These are phyloP conservation scores for Nettapus auritus DNA, from an alignment of 2,113 vertebrate species.

Conservation along the genomic window DNA sequence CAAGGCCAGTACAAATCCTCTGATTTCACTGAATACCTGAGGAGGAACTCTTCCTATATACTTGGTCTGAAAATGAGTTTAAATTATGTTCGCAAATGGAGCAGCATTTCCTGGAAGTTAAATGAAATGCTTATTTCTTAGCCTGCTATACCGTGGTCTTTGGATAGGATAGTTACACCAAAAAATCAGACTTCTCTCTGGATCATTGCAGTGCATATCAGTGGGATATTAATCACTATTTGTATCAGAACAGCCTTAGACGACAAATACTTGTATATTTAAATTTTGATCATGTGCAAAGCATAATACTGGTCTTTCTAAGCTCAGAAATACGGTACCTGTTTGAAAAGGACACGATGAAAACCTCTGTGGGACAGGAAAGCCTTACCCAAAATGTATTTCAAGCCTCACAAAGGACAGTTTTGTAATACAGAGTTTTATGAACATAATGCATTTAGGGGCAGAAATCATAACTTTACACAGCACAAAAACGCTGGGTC, in stretches of 20 bases:
- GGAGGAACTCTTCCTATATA: background rate
- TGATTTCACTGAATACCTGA: background rate
- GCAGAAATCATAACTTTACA: background rate
- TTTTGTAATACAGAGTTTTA: background rate
- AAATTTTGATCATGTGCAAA: background rate
- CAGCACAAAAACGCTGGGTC: background rate
- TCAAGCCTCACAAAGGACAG: background rate
- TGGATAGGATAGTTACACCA: background rate
- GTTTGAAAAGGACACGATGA: background rate
- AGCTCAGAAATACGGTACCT: background rate
- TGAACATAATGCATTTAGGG: background rate
- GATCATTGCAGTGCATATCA: fast-evolving
- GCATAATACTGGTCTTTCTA: background rate
- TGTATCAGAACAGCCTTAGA: background rate
- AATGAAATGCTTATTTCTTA: slow-evolving; percentile 29
- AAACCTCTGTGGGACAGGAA: background rate
- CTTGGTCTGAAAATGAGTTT: slow-evolving; percentile 47
- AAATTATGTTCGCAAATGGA: background rate
- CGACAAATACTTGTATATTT: background rate
- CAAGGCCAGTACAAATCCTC: background rate
- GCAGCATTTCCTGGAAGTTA: background rate
- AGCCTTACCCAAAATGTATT: background rate
- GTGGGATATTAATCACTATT: background rate
- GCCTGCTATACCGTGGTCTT: background rate
- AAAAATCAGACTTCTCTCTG: background rate